A percentile compares a stretch with the other conserved stretches of the same genome.
Conservation (phyloP, 2,888 invertebrate genomes). For the Gymnoscelis rufifasciata region DNA sequence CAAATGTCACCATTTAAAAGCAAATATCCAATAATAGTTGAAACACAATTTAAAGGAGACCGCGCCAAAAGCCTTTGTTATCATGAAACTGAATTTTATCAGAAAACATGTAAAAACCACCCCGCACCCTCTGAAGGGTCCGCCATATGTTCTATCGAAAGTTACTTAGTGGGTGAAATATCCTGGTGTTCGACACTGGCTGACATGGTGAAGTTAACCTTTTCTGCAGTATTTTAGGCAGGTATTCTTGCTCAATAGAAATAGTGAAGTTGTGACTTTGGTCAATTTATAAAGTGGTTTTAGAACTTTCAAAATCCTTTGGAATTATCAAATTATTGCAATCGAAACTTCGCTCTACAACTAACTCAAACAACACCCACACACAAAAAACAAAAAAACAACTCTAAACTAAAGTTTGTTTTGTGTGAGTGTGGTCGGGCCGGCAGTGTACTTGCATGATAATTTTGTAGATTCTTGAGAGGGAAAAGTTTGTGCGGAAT, state of each 20-base stretch:
- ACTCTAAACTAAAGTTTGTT: no score
- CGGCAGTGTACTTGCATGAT: no score
- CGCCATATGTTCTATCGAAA: constrained; percentile 69
- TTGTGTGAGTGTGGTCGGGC: no score
- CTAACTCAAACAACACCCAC: no score
- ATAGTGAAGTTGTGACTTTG: no score
- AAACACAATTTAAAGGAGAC: constrained; percentile 40
- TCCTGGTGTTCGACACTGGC: constrained; percentile 40
- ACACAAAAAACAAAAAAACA: no score
- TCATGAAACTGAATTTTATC: constrained; percentile 46
- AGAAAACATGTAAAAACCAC: constrained; percentile 68
- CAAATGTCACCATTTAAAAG: not conserved
- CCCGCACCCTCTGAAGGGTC: constrained; percentile 46
- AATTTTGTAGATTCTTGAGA: no score
- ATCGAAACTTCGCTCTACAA: no score
- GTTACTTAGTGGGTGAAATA: constrained; percentile 60
- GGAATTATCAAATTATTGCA: no score
- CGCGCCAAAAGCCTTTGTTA: constrained; percentile 28
- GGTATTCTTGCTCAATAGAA: not conserved
- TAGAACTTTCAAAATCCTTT: no score
- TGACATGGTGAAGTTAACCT: constrained; percentile 32
- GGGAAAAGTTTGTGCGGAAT: no score
- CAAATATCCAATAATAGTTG: constrained; percentile 11
- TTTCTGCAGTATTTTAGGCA: constrained; percentile 8
- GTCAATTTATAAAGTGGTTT: no score